Percentiles rank a stretch among this genome's conserved stretches.
Evolutionary conservation across 2,797 vertebrate genomes (phyloP).

Genomic region (Aldrovandia affinis): DNA sequence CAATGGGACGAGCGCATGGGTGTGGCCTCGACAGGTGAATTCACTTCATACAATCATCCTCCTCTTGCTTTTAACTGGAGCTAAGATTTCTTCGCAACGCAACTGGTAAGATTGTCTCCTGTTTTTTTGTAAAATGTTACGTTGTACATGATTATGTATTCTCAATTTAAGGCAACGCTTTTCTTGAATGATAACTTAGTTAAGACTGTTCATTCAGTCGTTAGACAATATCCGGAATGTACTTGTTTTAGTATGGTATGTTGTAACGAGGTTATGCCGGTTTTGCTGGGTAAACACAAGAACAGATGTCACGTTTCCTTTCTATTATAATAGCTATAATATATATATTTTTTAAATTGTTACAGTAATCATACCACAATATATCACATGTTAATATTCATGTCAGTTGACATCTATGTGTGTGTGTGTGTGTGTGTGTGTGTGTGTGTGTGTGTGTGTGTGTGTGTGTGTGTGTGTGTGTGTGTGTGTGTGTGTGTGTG

Average conservation of each 20-base stretch:
- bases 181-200: background rate
- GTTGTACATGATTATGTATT: background rate
- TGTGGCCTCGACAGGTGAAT: background rate
- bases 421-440: background rate
- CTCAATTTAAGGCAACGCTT: background rate
- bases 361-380: background rate
- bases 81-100: background rate
- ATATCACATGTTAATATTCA: background rate
- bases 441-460: too few species aligned
- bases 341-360: background rate
- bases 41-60: background rate
- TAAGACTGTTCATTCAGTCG: background rate
- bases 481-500: too few species aligned
- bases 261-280: background rate
- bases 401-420: background rate
- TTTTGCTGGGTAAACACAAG: background rate
- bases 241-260: background rate
- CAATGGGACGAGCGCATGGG: background rate
- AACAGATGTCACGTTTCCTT: too few species aligned
- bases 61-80: background rate
- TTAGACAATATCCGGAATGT: background rate
- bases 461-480: too few species aligned
- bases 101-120: background rate
- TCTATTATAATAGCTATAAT: too few species aligned
- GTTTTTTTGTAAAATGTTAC: background rate